Conservation (phyloP, 2,797 vertebrate genomes). For the Glossophaga mutica region DNA sequence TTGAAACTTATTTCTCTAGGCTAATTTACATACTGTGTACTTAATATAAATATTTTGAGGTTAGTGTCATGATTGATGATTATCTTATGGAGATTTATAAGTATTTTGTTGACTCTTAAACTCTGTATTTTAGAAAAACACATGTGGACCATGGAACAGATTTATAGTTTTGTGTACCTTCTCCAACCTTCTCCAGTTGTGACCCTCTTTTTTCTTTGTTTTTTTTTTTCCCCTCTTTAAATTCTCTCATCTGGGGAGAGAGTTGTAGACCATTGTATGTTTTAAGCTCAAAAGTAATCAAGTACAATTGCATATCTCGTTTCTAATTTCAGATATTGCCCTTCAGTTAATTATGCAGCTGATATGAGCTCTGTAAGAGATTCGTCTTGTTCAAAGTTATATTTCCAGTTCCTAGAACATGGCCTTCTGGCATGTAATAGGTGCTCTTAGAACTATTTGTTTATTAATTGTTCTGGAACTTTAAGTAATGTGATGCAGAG, state of each 20-base stretch:
- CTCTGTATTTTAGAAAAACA: neutral
- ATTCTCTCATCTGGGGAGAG: neutral
- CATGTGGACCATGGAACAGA: neutral
- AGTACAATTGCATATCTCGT: neutral
- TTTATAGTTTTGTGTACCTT: neutral
- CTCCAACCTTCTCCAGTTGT: neutral
- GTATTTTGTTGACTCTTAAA: neutral
- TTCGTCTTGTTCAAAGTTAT: neutral
- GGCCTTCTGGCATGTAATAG: neutral
- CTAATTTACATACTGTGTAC: neutral
- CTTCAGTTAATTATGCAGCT: neutral
- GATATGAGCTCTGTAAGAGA: neutral
- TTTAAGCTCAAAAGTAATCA: neutral
- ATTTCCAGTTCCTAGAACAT: neutral
- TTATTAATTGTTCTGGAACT: neutral
- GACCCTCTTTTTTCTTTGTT: neutral
- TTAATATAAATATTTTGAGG: neutral
- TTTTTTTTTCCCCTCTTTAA: neutral
- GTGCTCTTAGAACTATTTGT: neutral
- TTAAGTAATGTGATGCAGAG: neutral
- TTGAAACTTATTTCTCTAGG: neutral
- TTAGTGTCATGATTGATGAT: neutral
- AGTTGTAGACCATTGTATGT: neutral
- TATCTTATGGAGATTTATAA: neutral
- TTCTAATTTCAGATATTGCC: neutral